Percentiles rank a stretch among this genome's conserved stretches.
Evolutionary conservation across 2,113 vertebrate genomes (phyloP).

Genomic region (Aleadryas rufinucha): DNA sequence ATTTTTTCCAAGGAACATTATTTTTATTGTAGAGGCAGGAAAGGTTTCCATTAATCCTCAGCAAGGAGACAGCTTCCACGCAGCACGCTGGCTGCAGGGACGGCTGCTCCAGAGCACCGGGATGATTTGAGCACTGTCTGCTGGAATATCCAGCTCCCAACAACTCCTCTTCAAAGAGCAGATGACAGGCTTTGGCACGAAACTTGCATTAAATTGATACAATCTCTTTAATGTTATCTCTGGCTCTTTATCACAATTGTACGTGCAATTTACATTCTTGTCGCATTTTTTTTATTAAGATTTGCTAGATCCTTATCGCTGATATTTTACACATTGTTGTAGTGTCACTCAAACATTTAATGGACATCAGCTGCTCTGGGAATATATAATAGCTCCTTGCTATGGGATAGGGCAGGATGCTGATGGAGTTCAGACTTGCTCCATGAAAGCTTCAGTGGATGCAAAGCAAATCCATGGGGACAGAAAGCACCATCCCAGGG

Average conservation of each 20-base stretch:
- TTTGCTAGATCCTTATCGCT: conserved; percentile 40
- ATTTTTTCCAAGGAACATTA: background rate
- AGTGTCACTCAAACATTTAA: conserved; percentile 52
- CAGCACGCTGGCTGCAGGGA: background rate
- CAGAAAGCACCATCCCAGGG: background rate
- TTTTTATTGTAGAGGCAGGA: background rate
- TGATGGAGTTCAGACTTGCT: background rate
- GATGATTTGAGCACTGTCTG: background rate
- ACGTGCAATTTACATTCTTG: conserved; percentile 62
- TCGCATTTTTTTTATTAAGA: conserved; percentile 28
- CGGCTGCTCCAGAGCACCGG: fast-evolving
- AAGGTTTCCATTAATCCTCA: conserved; percentile 30
- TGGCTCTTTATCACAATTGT: conserved; percentile 56
- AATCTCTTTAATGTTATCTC: conserved; percentile 67
- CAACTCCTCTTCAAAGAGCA: conserved; percentile 23
- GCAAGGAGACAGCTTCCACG: background rate
- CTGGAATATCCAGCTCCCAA: background rate
- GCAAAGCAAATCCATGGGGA: background rate
- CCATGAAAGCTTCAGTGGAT: background rate
- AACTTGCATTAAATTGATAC: conserved; percentile 59
- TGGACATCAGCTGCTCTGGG: conserved; percentile 14
- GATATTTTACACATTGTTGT: conserved; percentile 54
- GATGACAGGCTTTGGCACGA: conserved; percentile 45
- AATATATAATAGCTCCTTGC: background rate
- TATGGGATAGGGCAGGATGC: background rate